Base-by-base conservation (phyloP, 2,797 vertebrate species). In the Xerus rutilus region DNA sequence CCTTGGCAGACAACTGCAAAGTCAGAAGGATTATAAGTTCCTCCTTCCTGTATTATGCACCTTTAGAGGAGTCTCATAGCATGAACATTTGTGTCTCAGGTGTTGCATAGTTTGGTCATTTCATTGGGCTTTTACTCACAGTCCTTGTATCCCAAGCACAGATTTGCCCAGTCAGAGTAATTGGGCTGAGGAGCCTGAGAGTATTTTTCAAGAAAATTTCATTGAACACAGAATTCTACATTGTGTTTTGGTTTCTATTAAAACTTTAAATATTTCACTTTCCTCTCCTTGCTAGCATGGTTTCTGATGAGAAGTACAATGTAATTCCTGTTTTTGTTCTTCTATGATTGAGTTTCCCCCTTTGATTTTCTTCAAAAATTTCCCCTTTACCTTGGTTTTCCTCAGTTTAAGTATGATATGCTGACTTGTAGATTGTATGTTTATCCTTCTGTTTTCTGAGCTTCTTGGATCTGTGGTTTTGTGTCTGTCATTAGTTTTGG, bases 361-460 rank as follows among this genome's bases (percentile, higher is more conserved):
- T 93, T 72, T 96, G 59, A 49, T 76, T 79, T 70, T 73, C 69
- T 81, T 83, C 45, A 45, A 79, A 35, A 69, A 43, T 84, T 72
- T 57, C 9, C 13, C 45, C 39, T 67, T 65, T 35, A 67, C 47
- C 87, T 87, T 90, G 39, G 1, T 77, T 92, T 94, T 45, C 52
- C 72, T 89, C 11, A 8, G 0, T 90, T 92, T 77, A 45, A 73
- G 73, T 82, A 78, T 72, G 20, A 12, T 77, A 45, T 62, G 15
- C 25, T 72, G 47, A n/a, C 6, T 59, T 92, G 15, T 65, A 92
- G 69, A 76, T 77, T 89, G 57, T 86, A n/a, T 65, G 30, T 89
- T 96, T 91, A 59, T 89, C 17, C 3, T 89, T 35, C 23, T 95
- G 85, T 43, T 86, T 91, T 91, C 43, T 85, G 72, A 85, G 79